These are phyloP conservation scores for Lissocephala sabroskyi DNA, from an alignment of 2,888 invertebrate genomes.

Conservation along the genomic window DNA sequence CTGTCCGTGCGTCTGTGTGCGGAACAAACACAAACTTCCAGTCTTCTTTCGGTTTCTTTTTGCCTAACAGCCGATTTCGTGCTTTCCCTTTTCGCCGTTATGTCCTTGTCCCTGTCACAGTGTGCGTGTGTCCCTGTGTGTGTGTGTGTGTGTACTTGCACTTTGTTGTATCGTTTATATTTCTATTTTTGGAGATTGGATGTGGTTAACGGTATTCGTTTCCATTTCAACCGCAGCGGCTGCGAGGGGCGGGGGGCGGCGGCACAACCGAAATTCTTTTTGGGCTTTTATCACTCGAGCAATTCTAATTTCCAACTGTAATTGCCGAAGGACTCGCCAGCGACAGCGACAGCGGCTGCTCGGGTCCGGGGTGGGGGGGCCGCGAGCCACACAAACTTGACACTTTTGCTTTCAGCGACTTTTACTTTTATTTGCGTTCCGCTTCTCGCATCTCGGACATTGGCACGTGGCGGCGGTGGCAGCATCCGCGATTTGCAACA, in stretches of 20 bases:
- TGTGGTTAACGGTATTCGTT: conserved; percentile 17
- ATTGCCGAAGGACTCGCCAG: neutral
- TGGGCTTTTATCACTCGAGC: conserved; percentile 9
- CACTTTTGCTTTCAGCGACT: neutral
- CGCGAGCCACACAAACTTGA: too few relatives aligned
- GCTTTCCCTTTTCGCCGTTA: conserved; percentile 25
- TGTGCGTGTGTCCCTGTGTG: too few relatives aligned
- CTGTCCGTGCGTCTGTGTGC: conserved; percentile 7
- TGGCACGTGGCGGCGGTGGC: neutral
- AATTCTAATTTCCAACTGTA: neutral
- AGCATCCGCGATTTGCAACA: neutral
- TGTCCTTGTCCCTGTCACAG: too few relatives aligned
- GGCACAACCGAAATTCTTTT: too few relatives aligned
- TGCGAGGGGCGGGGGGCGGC: too few relatives aligned
- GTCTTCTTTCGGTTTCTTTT: too few relatives aligned
- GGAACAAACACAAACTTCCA: conserved; percentile 23
- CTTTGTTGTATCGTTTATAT: conserved; percentile 18
- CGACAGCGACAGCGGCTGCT: neutral
- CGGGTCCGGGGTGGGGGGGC: too few relatives aligned
- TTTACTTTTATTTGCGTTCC: neutral
- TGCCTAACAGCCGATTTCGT: conserved; percentile 22
- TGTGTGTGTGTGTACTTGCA: conserved; percentile 8
- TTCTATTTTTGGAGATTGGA: conserved; percentile 45
- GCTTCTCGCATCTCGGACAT: neutral
- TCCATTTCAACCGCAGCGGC: too few relatives aligned